Evolutionary conservation across 2,797 vertebrate species (phyloP).

Genomic region (Rachycentron canadum): DNA sequence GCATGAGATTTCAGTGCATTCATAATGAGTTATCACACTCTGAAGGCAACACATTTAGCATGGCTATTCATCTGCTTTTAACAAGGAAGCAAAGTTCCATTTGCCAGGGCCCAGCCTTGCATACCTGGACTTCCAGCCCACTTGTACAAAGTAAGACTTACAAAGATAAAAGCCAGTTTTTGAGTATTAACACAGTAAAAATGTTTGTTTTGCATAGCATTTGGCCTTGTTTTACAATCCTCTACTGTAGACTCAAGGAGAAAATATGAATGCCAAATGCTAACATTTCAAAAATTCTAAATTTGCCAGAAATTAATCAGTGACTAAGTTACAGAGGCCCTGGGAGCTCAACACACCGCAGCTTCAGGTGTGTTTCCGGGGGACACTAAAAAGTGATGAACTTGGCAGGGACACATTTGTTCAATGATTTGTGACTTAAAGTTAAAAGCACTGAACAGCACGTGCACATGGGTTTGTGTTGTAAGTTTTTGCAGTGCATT

Average conservation of each 20-base stretch:
- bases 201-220: constrained; percentile 85
- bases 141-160: constrained; percentile 78
- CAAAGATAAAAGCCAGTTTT: constrained; percentile 70
- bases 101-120: constrained; percentile 68
- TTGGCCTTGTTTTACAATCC: constrained; percentile 80
- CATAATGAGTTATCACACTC: constrained; percentile 72
- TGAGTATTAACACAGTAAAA: constrained; percentile 71
- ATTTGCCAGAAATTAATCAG: constrained; percentile 35
- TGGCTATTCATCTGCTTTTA: constrained; percentile 83
- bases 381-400: too few relatives aligned
- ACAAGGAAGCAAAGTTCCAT: constrained; percentile 72
- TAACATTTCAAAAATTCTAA: constrained; percentile 38
- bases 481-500: too few relatives aligned
- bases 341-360: too few relatives aligned
- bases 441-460: too few relatives aligned
- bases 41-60: constrained; percentile 85
- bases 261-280: constrained; percentile 83
- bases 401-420: too few relatives aligned
- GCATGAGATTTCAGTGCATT: constrained; percentile 79
- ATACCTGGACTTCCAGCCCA: constrained; percentile 62
- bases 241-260: constrained; percentile 50
- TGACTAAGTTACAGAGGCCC: constrained; percentile 17
- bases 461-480: too few relatives aligned
- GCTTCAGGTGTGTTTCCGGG: too few relatives aligned
- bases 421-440: too few relatives aligned